Conservation (phyloP, 2,888 invertebrate species). For the Lepidochrysops patricia region DNA sequence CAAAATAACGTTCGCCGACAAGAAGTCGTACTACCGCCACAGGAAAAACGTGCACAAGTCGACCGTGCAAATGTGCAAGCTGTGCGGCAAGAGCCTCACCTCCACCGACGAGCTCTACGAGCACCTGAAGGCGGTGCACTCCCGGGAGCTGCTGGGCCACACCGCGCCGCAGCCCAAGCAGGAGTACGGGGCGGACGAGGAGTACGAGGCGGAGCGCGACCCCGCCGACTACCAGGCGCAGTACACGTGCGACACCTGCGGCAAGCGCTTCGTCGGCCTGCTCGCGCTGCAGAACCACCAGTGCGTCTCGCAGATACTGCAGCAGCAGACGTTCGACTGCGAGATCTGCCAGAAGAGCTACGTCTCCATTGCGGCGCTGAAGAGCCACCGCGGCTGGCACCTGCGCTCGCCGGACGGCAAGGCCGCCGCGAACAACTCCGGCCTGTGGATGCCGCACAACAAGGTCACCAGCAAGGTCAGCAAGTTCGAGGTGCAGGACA, state of each 20-base stretch:
- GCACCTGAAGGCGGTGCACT: conserved; percentile 76
- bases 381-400: conserved; percentile 81
- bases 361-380: conserved; percentile 77
- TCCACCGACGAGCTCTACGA: conserved; percentile 78
- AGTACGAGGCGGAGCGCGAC: conserved; percentile 56
- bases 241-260: conserved; percentile 72
- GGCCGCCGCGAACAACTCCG: conserved; percentile 67
- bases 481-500: conserved; percentile 63
- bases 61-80: conserved; percentile 73
- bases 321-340: conserved; percentile 72
- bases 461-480: conserved; percentile 69
- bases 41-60: conserved; percentile 72
- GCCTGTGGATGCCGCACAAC: conserved; percentile 71
- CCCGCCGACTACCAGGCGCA: conserved; percentile 65
- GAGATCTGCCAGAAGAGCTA: conserved; percentile 79
- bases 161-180: conserved; percentile 56
- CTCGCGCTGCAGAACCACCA: conserved; percentile 73
- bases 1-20: conserved; percentile 74
- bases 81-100: conserved; percentile 77
- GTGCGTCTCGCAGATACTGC: conserved; percentile 53
- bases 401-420: conserved; percentile 74
- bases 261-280: conserved; percentile 69
- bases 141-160: conserved; percentile 65
- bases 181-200: conserved; percentile 44
- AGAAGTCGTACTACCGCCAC: conserved; percentile 76